phyloP scores from a whole-genome alignment of 1,140 invertebrate genomes.

The Drosophila paulistorum region DNA sequence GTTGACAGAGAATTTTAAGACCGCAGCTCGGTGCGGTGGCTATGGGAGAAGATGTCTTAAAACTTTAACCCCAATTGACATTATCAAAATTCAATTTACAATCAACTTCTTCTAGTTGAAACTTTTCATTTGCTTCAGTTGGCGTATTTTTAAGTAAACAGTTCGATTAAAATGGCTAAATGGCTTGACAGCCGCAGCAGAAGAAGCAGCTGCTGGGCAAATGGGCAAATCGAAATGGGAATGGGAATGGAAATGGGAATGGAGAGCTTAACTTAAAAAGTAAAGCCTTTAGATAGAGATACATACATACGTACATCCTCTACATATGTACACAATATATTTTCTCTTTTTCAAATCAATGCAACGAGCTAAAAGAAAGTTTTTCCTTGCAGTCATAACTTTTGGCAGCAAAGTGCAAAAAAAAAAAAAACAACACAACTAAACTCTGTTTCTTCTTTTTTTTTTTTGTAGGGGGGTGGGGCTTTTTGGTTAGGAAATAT shows the following conservation, averaged over 20 bases:
- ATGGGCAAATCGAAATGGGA: not conserved
- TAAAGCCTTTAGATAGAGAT: slow-evolving; percentile 25
- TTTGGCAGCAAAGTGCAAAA: slow-evolving; percentile 66
- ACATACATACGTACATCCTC: too few species aligned
- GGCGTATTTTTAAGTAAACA: slow-evolving; percentile 76
- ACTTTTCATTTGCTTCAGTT: slow-evolving; percentile 79
- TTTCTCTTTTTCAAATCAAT: slow-evolving; percentile 75
- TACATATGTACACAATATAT: slow-evolving; percentile 49
- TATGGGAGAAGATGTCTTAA: not conserved
- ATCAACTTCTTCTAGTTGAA: slow-evolving; percentile 57
- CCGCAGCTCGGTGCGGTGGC: not conserved
- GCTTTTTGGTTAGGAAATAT: slow-evolving; percentile 62
- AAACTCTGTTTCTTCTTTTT: slow-evolving; percentile 43
- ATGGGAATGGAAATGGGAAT: not conserved
- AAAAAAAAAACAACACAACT: slow-evolving; percentile 13
- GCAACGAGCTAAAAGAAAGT: slow-evolving; percentile 67
- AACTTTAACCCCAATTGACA: slow-evolving; percentile 60
- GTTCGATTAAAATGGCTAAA: slow-evolving; percentile 74
- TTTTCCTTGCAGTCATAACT: slow-evolving; percentile 77
- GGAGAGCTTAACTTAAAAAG: slow-evolving; percentile 24
- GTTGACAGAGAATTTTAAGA: slow-evolving; percentile 3
- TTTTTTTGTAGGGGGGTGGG: slow-evolving; percentile 2
- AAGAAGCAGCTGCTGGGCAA: slow-evolving; percentile 43
- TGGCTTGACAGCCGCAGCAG: slow-evolving; percentile 37
- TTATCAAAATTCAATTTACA: slow-evolving; percentile 81